Evolutionary conservation across 1,140 invertebrate species (phyloP).

Genomic region (Leptinotarsa texana): DNA sequence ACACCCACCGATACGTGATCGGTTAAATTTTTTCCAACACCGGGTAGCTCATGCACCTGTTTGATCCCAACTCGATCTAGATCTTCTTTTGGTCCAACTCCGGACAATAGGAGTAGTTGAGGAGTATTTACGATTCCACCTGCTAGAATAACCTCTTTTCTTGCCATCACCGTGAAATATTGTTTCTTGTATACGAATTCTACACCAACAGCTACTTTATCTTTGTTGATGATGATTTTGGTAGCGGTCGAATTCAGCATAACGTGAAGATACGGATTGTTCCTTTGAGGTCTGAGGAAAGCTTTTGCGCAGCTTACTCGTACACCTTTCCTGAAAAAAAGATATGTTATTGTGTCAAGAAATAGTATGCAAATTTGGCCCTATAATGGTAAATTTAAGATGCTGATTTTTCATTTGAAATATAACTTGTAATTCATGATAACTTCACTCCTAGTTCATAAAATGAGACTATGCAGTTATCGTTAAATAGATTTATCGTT

Average conservation of each 20-base stretch:
- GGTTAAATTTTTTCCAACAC: slow-evolving; percentile 69
- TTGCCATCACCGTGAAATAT: slow-evolving; percentile 60
- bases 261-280: slow-evolving; percentile 72
- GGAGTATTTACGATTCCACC: slow-evolving; percentile 74
- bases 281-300: slow-evolving; percentile 81
- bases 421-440: no score
- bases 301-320: slow-evolving; percentile 78
- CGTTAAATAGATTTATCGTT: no score
- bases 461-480: no score
- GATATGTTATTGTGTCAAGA: slow-evolving; percentile 41
- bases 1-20: slow-evolving; percentile 67
- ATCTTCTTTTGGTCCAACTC: slow-evolving; percentile 65
- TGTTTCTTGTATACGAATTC: slow-evolving; percentile 64
- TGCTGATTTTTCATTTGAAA: no score
- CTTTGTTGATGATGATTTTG: slow-evolving; percentile 66
- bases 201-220: slow-evolving; percentile 68
- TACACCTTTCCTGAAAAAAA: slow-evolving; percentile 77
- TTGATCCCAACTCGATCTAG: slow-evolving; percentile 56
- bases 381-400: no score
- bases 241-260: slow-evolving; percentile 75
- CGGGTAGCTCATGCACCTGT: slow-evolving; percentile 64
- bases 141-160: slow-evolving; percentile 67
- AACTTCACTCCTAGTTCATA: no score
- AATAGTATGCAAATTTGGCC: no score
- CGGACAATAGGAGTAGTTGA: slow-evolving; percentile 77